phyloP scores from a whole-genome alignment of 2,888 invertebrate species.

The Nematopogon swammerdamellus region DNA sequence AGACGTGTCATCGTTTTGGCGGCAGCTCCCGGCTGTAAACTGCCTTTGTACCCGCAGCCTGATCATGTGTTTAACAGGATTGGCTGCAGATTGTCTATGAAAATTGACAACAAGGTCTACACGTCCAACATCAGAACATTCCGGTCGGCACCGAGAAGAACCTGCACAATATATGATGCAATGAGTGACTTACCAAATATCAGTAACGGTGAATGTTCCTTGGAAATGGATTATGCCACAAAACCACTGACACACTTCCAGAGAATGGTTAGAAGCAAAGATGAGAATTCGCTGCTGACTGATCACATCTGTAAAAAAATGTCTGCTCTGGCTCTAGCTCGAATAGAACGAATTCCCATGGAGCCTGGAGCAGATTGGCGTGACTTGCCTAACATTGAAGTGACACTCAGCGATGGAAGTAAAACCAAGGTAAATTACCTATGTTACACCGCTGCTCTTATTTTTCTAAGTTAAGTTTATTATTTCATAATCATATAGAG shows the following conservation, averaged over 20 bases:
- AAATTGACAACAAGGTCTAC: constrained; percentile 26
- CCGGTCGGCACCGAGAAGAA: constrained; percentile 38
- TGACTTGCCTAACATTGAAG: constrained; percentile 46
- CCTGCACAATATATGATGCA: constrained; percentile 28
- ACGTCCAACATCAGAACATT: constrained; percentile 18
- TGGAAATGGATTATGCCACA: constrained; percentile 31
- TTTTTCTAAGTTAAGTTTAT: too few species aligned
- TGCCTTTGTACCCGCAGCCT: constrained; percentile 48
- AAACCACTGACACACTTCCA: constrained; percentile 42
- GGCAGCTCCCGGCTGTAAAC: constrained; percentile 45
- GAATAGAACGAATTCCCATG: constrained; percentile 45
- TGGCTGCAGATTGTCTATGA: constrained; percentile 30
- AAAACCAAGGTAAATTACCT: constrained; percentile 17
- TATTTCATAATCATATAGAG: too few species aligned
- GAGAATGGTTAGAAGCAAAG: constrained; percentile 19
- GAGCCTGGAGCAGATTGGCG: constrained; percentile 50
- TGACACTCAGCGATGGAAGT: constrained; percentile 39
- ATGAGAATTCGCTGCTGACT: constrained; percentile 15
- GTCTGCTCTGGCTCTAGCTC: constrained; percentile 36
- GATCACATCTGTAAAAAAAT: constrained; percentile 52
- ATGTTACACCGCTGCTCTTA: too few species aligned
- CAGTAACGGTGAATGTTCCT: constrained; percentile 27
- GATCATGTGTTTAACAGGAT: constrained; percentile 36
- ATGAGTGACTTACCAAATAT: constrained; percentile 48
- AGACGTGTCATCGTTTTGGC: constrained; percentile 48